phyloP scores from a whole-genome alignment of 2,888 invertebrate species.

The Parnassius mnemosyne region DNA sequence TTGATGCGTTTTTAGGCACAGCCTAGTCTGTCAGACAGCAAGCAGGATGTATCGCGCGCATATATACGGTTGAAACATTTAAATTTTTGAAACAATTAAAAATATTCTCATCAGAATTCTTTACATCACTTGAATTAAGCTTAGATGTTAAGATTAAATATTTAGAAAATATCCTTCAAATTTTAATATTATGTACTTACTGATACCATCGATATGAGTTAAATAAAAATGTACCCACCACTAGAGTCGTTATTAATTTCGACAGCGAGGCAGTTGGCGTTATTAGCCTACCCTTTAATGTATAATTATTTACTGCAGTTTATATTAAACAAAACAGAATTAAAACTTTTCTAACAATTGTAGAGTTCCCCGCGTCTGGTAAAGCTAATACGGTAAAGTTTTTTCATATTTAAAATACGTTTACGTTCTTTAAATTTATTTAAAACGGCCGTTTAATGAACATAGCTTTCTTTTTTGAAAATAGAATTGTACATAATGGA shows the following conservation, averaged over 20 bases:
- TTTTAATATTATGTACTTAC: constrained; percentile 29
- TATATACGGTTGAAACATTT: too few relatives aligned
- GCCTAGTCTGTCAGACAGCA: too few relatives aligned
- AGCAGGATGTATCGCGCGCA: too few relatives aligned
- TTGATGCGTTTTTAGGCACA: too few relatives aligned
- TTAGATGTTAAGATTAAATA: too few relatives aligned
- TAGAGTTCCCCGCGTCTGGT: constrained; percentile 41
- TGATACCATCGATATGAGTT: constrained; percentile 27
- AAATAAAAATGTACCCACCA: constrained; percentile 35
- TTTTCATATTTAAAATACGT: constrained; percentile 14
- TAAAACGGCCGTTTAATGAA: constrained; percentile 2
- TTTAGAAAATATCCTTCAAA: too few relatives aligned
- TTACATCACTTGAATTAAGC: too few relatives aligned
- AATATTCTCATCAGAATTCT: too few relatives aligned
- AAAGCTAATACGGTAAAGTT: constrained; percentile 35
- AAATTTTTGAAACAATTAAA: too few relatives aligned
- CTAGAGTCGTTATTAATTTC: constrained; percentile 70
- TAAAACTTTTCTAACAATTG: constrained; percentile 66
- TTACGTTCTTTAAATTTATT: constrained; percentile 12
- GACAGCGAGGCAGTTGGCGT: constrained; percentile 70
- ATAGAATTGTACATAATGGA: too few relatives aligned
- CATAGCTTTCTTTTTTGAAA: too few relatives aligned
- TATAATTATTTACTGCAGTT: constrained; percentile 77
- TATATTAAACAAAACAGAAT: constrained; percentile 76
- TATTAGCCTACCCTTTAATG: constrained; percentile 77